Conservation (phyloP, 2,888 invertebrate genomes). For the Ctenicera cuprea region DNA sequence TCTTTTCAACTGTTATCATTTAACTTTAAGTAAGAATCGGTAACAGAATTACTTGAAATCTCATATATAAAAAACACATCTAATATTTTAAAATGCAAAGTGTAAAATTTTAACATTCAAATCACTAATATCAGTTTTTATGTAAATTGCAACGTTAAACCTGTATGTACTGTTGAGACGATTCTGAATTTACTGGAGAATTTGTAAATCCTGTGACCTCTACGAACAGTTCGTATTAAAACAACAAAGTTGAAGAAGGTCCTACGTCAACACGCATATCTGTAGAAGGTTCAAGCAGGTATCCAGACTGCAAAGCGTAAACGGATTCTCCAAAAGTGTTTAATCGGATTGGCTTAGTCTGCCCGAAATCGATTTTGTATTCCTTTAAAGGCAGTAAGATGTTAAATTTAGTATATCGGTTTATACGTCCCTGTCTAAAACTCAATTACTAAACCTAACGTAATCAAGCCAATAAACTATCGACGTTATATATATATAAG, state of each 20-base stretch:
- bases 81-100: too few relatives aligned
- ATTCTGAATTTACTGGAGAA: too few relatives aligned
- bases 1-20: too few relatives aligned
- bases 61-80: too few relatives aligned
- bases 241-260: conserved; percentile 3
- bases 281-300: not conserved
- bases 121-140: too few relatives aligned
- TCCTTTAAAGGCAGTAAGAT: conserved; percentile 32
- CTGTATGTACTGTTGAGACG: too few relatives aligned
- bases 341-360: conserved; percentile 38
- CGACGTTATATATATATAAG: conserved; percentile 25
- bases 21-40: too few relatives aligned
- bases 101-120: too few relatives aligned
- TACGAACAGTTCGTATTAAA: not conserved
- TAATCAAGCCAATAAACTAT: conserved; percentile 42
- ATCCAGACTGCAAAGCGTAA: not conserved
- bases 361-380: conserved; percentile 25
- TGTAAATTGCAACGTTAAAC: too few relatives aligned
- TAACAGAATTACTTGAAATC: too few relatives aligned
- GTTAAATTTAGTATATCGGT: conserved; percentile 34
- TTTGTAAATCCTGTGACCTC: too few relatives aligned
- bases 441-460: conserved; percentile 40
- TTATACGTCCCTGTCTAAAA: conserved; percentile 34
- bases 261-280: conserved; percentile 2
- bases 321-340: conserved; percentile 4